Conservation (phyloP, 2,113 vertebrate genomes). For the Brachypteracias leptosomus region DNA sequence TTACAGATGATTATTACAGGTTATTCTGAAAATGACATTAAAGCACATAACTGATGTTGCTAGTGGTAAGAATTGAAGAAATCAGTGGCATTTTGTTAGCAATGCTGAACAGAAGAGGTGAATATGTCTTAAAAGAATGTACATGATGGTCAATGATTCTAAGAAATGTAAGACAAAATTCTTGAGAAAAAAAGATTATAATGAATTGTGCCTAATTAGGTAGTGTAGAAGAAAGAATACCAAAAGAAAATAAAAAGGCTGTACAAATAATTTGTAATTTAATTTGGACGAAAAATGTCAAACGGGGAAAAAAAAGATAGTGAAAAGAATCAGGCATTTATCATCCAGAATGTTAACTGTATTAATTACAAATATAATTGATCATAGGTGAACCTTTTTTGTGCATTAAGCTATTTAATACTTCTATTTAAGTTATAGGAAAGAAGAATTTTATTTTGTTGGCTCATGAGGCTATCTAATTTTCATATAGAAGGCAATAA, state of each 20-base stretch:
- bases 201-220: not conserved
- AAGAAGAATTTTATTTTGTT: not conserved
- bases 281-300: not conserved
- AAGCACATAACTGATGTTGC: not conserved
- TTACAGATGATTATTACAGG: not conserved
- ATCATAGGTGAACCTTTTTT: not conserved
- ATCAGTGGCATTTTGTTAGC: not conserved
- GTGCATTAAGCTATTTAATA: not conserved
- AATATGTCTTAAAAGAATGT: not conserved
- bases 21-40: not conserved
- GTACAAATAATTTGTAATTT: not conserved
- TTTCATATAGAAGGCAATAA: not conserved
- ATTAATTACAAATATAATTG: not conserved
- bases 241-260: not conserved
- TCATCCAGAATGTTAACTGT: not conserved
- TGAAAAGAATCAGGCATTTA: not conserved
- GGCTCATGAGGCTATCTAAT: not conserved
- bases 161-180: not conserved
- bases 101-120: not conserved
- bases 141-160: not conserved
- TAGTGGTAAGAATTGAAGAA: not conserved
- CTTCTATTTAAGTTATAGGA: not conserved
- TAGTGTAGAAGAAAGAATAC: not conserved
- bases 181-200: not conserved
- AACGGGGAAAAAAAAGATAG: not conserved